Evolutionary conservation across 2,113 vertebrate species (phyloP), one percentile per base, ranked within the genome.

Genomic region (Dasyornis broadbenti): DNA sequence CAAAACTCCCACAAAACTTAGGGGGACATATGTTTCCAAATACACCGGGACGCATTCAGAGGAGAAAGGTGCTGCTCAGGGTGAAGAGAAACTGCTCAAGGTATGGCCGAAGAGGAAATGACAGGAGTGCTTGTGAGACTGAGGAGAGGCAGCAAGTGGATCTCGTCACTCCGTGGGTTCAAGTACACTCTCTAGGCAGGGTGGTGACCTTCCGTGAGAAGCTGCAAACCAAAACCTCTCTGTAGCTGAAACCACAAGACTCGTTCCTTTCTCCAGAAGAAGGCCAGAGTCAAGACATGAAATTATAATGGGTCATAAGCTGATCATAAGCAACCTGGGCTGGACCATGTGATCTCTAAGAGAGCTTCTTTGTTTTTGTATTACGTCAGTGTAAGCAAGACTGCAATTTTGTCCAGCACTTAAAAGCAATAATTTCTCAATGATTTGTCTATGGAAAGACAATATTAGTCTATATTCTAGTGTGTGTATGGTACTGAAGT

Each of bases 321-420:
- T 90, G 89, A 92, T 97, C 94, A 96, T 97, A 97, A 89, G 92
- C 68, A 89, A 97, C 95, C 89, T 96, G 95, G 82, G 78, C 70
- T 81, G 47, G 68, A 71, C 86, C 95, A 68, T 96, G 93, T 96
- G 92, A 94, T 94, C 76, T 75, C n/a, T 86, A 86, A 95, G 92
- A 94, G 76, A n/a, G 63, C 82, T 93, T 70, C 89, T 96, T 95
- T 95, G 93, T 86, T 86, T 87, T 82, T 83, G 9, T 61, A 13
- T 85, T 95, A 40, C 2, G 0, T 61, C 87, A 82, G 28, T 30
- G 44, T 86, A 78, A 83, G 18, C 33, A 70, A 59, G 27, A 28
- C 15, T 35, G 21, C 54, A 73, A 35, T 81, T 83, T 52, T 87
- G 5, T 42, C n/a, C 22, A n/a, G 37, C 35, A 40, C 45, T 82